Base-by-base conservation (phyloP, 1,140 invertebrate genomes). In the Megathymus violae region DNA sequence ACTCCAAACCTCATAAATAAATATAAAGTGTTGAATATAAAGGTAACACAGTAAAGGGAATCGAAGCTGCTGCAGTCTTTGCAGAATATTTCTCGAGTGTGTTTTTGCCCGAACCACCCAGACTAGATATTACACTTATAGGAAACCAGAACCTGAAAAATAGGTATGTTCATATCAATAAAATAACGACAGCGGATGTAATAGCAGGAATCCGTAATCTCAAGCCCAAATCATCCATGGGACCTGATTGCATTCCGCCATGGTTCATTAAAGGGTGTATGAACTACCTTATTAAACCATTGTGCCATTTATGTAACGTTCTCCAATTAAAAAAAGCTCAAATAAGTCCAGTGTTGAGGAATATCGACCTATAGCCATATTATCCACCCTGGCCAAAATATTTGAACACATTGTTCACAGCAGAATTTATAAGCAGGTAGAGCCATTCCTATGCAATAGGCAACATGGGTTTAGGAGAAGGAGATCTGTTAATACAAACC, bases 331-430 rank as follows among this genome's bases (percentile, higher is more conserved):
- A 5, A 50, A 64, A 50, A 43, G 50, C 22, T 22, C 6, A 11
- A 47, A 63, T 14, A 63, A 63, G 22, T 27, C n/a, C 13, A 13
- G 2, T 17, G 41, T 56, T n/a, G 61, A 63, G 15, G 41, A 63
- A 58, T 43, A 64, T n/a, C n/a, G n/a, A n/a, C n/a, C n/a, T n/a
- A n/a, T n/a, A n/a, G n/a, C n/a, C n/a, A n/a, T n/a, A n/a, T n/a
- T n/a, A n/a, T n/a, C n/a, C n/a, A n/a, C n/a, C n/a, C n/a, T n/a
- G n/a, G n/a, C n/a, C n/a, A n/a, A n/a, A n/a, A n/a, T n/a, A n/a
- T n/a, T n/a, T n/a, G n/a, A n/a, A n/a, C n/a, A n/a, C n/a, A n/a
- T n/a, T n/a, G n/a, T n/a, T n/a, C n/a, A n/a, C n/a, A n/a, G n/a
- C n/a, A n/a, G n/a, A n/a, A n/a, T n/a, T n/a, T n/a, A n/a, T n/a